A percentile compares a stretch with the other conserved stretches of the same genome.
These are phyloP conservation scores for Chrysomela aeneicollis DNA, from an alignment of 2,888 invertebrate genomes.

Conservation along the genomic window DNA sequence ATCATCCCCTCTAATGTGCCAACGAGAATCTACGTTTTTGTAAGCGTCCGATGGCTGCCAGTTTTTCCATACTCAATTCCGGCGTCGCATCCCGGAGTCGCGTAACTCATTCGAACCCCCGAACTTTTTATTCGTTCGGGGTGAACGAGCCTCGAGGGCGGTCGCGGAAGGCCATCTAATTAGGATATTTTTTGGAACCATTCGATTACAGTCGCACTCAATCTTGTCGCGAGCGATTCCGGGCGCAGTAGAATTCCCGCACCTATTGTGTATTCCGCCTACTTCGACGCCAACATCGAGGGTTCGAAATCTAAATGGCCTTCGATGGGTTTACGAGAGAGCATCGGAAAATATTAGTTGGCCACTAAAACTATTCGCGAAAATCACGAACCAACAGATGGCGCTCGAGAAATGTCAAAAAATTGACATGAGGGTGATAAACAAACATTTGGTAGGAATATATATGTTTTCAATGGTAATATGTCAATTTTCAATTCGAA, in stretches of 20 bases:
- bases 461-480: too few relatives aligned
- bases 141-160: constrained; percentile 37
- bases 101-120: constrained; percentile 20
- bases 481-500: too few relatives aligned
- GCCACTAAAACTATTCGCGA: too few relatives aligned
- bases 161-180: constrained; percentile 51
- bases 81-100: background rate
- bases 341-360: background rate
- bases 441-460: too few relatives aligned
- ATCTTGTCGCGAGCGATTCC: constrained; percentile 38
- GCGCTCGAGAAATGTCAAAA: too few relatives aligned
- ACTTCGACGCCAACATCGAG: constrained; percentile 40
- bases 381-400: too few relatives aligned
- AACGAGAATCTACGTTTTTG: background rate
- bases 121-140: constrained; percentile 31
- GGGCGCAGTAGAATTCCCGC: constrained; percentile 42
- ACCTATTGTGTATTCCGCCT: constrained; percentile 59
- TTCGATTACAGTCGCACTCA: constrained; percentile 54
- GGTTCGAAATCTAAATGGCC: constrained; percentile 47
- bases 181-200: constrained; percentile 51
- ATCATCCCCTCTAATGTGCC: background rate
- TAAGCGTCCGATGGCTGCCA: background rate
- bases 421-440: too few relatives aligned
- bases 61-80: background rate
- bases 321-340: constrained; percentile 38